Evolutionary conservation across 2,888 invertebrate species (phyloP).

Genomic region (Cataglyphis livida): DNA sequence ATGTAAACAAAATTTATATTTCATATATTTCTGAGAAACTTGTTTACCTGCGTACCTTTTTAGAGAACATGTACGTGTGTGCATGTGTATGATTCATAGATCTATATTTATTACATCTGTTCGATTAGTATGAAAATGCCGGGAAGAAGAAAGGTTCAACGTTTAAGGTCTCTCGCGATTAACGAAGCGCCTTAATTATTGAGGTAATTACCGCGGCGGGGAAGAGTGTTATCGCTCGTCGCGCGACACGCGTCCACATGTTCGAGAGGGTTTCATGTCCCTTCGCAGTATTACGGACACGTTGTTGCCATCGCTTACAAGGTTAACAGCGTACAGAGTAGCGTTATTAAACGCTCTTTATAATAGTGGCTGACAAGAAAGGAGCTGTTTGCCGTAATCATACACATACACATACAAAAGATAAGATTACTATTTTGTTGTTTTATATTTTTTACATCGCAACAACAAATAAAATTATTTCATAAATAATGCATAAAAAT

Average conservation of each 20-base stretch:
- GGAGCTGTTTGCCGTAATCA: conserved; percentile 12
- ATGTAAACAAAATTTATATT: not conserved
- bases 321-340: conserved; percentile 67
- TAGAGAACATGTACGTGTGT: no score
- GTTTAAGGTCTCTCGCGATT: conserved; percentile 60
- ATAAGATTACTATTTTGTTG: not conserved
- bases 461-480: conserved; percentile 4
- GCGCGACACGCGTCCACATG: conserved; percentile 67
- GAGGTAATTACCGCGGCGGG: conserved; percentile 63
- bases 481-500: conserved; percentile 12
- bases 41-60: no score
- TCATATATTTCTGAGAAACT: not conserved
- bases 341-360: conserved; percentile 60
- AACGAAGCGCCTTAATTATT: conserved; percentile 68
- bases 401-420: conserved; percentile 10
- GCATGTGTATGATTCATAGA: no score
- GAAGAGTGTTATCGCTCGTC: conserved; percentile 62
- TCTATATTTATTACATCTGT: not conserved
- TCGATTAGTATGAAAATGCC: not conserved
- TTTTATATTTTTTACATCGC: not conserved
- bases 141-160: conserved; percentile 23
- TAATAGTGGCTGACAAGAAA: conserved; percentile 52
- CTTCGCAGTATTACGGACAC: conserved; percentile 48
- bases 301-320: conserved; percentile 60
- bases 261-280: conserved; percentile 66